These are phyloP conservation scores for Bubo scandiacus DNA, from an alignment of 2,113 vertebrate genomes.

Conservation along the genomic window DNA sequence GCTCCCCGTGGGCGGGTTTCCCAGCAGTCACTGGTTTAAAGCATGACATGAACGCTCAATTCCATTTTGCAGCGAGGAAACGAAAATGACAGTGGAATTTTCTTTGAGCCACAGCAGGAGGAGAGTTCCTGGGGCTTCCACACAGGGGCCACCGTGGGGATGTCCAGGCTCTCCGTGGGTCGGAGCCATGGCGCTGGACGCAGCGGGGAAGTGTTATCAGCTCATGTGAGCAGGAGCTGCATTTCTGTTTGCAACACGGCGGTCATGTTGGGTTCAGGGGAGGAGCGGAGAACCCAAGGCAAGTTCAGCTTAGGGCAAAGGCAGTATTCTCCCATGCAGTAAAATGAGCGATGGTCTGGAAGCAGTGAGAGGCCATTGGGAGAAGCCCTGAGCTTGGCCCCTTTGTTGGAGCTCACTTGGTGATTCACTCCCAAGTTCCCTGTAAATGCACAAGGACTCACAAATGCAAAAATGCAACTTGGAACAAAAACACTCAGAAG, in stretches of 20 bases:
- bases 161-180: fast-evolving
- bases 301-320: neutral
- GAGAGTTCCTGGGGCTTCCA: neutral
- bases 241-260: fast-evolving
- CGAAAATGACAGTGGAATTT: neutral
- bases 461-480: neutral
- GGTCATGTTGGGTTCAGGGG: fast-evolving
- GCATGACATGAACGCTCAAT: fast-evolving
- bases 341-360: neutral
- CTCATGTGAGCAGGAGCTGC: neutral
- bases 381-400: neutral
- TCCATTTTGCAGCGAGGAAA: neutral
- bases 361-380: neutral
- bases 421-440: neutral
- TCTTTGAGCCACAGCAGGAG: neutral
- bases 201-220: neutral
- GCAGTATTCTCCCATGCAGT: neutral
- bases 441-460: neutral
- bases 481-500: fast-evolving
- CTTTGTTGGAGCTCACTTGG: neutral
- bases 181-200: fast-evolving
- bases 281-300: neutral
- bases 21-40: neutral
- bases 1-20: fast-evolving
- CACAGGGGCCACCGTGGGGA: fast-evolving